Conservation (phyloP, 2,113 vertebrate species). For the Empidonax alnorum region DNA sequence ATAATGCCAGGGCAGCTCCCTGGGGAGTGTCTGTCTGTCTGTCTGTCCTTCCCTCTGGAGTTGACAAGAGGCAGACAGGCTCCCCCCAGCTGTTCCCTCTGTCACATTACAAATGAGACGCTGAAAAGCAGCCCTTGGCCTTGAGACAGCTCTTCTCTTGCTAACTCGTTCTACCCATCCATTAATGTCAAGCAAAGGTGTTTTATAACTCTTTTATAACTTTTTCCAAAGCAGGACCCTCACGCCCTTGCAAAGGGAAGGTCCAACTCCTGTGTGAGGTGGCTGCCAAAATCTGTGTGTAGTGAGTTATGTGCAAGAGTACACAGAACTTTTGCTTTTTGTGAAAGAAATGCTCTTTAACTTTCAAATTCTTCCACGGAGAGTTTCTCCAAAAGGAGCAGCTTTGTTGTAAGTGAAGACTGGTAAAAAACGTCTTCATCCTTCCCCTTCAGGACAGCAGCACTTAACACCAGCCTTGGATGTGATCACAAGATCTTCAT, state of each 20-base stretch:
- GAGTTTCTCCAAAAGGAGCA: background rate
- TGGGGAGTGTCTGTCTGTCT: slow-evolving; percentile 49
- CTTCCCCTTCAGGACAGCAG: background rate
- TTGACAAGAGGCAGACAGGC: slow-evolving; percentile 40
- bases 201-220: slow-evolving; percentile 36
- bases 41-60: slow-evolving; percentile 20
- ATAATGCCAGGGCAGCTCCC: slow-evolving; percentile 77
- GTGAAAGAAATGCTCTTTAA: background rate
- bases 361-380: background rate
- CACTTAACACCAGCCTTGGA: fast-evolving
- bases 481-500: background rate
- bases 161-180: slow-evolving; percentile 65
- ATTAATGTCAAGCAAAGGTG: slow-evolving; percentile 55
- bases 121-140: slow-evolving; percentile 78
- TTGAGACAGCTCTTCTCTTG: slow-evolving; percentile 75
- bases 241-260: background rate
- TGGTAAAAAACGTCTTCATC: background rate
- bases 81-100: slow-evolving; percentile 78
- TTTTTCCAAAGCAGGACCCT: background rate
- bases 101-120: slow-evolving; percentile 81
- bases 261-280: background rate
- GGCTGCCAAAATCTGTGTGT: background rate
- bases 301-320: fast-evolving
- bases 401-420: background rate
- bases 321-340: background rate